Evolutionary conservation across 2,888 invertebrate species (phyloP), one percentile per base, ranked within the genome.

Genomic region (Dicyrtomina minuta): DNA sequence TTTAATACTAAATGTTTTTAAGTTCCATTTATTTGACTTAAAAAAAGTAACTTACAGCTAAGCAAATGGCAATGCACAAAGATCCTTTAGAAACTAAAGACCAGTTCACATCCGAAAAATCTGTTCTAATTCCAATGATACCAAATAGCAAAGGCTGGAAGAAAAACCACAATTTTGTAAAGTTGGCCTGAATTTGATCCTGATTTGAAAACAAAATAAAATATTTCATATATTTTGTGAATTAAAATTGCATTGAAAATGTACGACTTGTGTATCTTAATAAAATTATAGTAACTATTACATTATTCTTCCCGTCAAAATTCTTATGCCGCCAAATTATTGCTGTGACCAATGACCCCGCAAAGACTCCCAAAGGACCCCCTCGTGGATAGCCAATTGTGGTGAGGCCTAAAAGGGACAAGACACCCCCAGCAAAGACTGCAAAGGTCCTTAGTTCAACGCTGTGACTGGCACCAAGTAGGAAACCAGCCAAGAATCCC

Each of bases 71-170:
- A 4, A 75, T 33, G 44, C 77, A 77, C 8, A 67, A 41, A 44
- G 72, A 26, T 22, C 71, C 74, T 65, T 73, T 64, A 13, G 33
- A 20, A 6, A 76, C 51, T 6, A 74, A 22, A 49, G 17, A 49
- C 76, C 76, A 77, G 44, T 76, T 70, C 12, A 77, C 72, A 26
- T 20, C 41, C 0, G 51, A 22, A 27, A 77, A 72, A 51, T 76
- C 75, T 2, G 70, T 74, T 39, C 76, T 43, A 15, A 69, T 58
- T 33, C 75, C 77, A 46, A 76, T 70, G 10, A 77, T 77, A 5
- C 73, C 72, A 62, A 77, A 77, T 4, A 77, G 69, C 1, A 77
- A 59, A 10, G 77, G 76, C 71, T 77, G 75, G 26, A 76, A 76
- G 8, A 75, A 22, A 43, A 64, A 75, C 77, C 75, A 77, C 3